Conservation (phyloP, 2,113 vertebrate genomes). For the Sciurus niger region DNA sequence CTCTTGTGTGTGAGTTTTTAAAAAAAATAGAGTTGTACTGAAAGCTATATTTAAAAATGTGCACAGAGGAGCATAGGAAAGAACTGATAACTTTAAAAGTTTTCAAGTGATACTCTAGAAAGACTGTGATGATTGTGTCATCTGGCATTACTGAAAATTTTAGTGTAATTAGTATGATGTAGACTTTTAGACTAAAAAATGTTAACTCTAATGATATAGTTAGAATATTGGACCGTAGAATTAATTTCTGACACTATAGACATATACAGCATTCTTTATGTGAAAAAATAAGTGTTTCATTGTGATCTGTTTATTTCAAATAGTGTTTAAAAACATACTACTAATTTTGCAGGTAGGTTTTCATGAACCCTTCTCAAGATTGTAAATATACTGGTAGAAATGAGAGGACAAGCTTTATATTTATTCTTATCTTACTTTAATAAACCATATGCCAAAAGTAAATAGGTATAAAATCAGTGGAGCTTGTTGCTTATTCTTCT, state of each 20-base stretch:
- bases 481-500: constrained; percentile 22
- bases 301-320: constrained; percentile 65
- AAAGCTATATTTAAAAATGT: constrained; percentile 40
- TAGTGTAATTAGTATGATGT: constrained; percentile 40
- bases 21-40: neutral
- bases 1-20: neutral
- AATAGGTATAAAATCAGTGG: constrained; percentile 36
- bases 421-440: constrained; percentile 50
- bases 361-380: constrained; percentile 35
- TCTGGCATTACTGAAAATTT: constrained; percentile 52
- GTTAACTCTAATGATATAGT: neutral
- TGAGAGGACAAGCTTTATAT: constrained; percentile 22
- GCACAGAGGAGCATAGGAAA: constrained; percentile 2
- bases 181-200: constrained; percentile 41
- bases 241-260: constrained; percentile 38
- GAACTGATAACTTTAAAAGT: constrained; percentile 52
- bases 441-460: neutral
- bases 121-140: constrained; percentile 21
- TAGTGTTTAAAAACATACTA: neutral
- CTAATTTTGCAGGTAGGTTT: constrained; percentile 52
- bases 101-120: constrained; percentile 47
- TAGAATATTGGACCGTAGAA: neutral
- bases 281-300: neutral
- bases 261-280: constrained; percentile 6
- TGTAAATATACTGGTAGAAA: neutral